Conservation (phyloP, 2,113 vertebrate species). For the Ramphastos sulfuratus region DNA sequence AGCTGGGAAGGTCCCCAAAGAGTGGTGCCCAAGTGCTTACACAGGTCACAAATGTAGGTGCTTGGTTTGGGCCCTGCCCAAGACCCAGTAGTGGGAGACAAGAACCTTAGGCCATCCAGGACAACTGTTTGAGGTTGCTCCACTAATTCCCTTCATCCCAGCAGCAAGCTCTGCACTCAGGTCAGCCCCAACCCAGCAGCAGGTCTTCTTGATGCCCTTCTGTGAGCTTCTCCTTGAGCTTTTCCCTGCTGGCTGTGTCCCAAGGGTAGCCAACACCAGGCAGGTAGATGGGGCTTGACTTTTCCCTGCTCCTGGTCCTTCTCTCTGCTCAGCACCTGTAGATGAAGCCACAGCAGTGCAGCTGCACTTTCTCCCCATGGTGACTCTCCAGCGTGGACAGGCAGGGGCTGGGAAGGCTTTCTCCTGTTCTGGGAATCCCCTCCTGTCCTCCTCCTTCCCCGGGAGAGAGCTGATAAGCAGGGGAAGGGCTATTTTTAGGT, state of each 20-base stretch:
- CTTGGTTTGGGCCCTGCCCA: neutral
- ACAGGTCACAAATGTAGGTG: accelerated
- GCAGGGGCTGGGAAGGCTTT: neutral
- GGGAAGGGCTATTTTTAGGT: slow-evolving; percentile 42
- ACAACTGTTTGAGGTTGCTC: neutral
- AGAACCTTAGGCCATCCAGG: neutral
- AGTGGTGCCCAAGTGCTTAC: neutral
- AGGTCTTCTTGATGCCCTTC: neutral
- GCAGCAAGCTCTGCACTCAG: neutral
- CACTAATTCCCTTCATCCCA: neutral
- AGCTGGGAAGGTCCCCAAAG: accelerated
- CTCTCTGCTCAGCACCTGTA: accelerated
- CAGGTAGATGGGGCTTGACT: accelerated
- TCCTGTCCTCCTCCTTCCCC: neutral
- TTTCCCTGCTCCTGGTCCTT: neutral
- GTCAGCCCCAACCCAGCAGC: neutral
- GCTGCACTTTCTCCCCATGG: neutral
- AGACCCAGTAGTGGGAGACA: accelerated
- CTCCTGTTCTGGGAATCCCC: slow-evolving; percentile 31
- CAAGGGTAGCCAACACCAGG: neutral
- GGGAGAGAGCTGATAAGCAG: neutral
- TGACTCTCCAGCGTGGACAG: accelerated
- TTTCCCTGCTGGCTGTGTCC: neutral
- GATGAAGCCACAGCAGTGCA: neutral
- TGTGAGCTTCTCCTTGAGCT: neutral